Conservation (phyloP, 2,113 vertebrate species). For the Pipa parva region DNA sequence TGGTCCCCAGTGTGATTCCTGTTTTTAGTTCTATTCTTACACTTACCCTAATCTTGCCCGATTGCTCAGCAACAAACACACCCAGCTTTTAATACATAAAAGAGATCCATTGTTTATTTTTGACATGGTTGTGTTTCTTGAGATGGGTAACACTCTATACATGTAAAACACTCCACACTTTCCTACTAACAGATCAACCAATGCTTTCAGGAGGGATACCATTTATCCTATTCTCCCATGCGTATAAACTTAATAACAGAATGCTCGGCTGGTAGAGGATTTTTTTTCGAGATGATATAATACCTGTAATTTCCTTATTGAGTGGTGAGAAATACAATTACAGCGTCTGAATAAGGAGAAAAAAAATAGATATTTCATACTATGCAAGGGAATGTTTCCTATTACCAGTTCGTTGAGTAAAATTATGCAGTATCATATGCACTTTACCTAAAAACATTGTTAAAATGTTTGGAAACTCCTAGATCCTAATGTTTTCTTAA, state of each 20-base stretch:
- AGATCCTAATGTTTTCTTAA: neutral
- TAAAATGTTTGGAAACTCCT: neutral
- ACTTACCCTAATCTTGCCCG: too few relatives aligned
- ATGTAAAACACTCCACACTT: slow-evolving; percentile 11
- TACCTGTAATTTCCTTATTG: slow-evolving; percentile 25
- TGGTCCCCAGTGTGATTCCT: too few relatives aligned
- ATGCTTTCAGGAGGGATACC: slow-evolving; percentile 14
- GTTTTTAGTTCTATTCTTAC: too few relatives aligned
- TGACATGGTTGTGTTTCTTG: neutral
- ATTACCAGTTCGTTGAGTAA: neutral
- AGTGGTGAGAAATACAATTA: slow-evolving; percentile 19
- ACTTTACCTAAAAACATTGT: neutral
- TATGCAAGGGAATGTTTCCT: neutral
- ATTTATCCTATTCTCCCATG: slow-evolving; percentile 28
- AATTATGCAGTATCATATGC: neutral
- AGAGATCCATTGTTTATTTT: slow-evolving; percentile 4
- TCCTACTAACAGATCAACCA: slow-evolving; percentile 7
- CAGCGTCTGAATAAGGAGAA: neutral
- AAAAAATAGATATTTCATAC: neutral
- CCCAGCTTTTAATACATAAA: slow-evolving; percentile 38
- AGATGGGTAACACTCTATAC: neutral
- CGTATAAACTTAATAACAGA: slow-evolving; percentile 27
- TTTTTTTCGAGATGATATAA: slow-evolving; percentile 7
- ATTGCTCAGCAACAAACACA: slow-evolving; percentile 20
- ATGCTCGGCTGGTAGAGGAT: neutral